phyloP scores from a whole-genome alignment of 1,140 invertebrate genomes.

The Piezodorus guildinii region DNA sequence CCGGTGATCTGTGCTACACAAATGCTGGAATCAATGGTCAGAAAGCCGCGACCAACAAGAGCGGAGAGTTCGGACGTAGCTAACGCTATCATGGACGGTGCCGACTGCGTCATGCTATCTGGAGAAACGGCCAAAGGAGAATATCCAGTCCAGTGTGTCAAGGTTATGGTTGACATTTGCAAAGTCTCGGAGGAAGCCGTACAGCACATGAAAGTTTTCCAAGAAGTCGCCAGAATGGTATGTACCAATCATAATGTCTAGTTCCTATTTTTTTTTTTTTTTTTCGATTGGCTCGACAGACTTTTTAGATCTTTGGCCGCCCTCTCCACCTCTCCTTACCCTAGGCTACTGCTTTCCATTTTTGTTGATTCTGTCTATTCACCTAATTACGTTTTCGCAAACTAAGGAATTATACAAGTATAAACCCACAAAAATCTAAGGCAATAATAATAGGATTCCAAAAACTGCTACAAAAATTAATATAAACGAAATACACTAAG shows the following conservation, averaged over 20 bases:
- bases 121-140: conserved; percentile 97
- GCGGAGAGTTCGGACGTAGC: conserved; percentile 95
- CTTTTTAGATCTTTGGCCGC: no score
- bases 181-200: conserved; percentile 96
- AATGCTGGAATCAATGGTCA: conserved; percentile 97
- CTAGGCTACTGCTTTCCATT: no score
- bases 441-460: no score
- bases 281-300: no score
- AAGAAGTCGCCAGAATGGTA: conserved; percentile 61
- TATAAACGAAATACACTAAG: no score
- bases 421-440: no score
- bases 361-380: no score
- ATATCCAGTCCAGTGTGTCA: conserved; percentile 83
- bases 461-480: no score
- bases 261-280: no score
- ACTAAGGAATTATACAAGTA: no score
- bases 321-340: no score
- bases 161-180: conserved; percentile 91
- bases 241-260: neutral
- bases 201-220: conserved; percentile 85
- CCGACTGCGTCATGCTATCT: conserved; percentile 97
- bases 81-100: conserved; percentile 92
- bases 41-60: conserved; percentile 87
- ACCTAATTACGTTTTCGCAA: no score
- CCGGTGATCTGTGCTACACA: conserved; percentile 95